phyloP scores from a whole-genome alignment of 2,797 vertebrate species.

The Microctenopoma steveboyesi region DNA sequence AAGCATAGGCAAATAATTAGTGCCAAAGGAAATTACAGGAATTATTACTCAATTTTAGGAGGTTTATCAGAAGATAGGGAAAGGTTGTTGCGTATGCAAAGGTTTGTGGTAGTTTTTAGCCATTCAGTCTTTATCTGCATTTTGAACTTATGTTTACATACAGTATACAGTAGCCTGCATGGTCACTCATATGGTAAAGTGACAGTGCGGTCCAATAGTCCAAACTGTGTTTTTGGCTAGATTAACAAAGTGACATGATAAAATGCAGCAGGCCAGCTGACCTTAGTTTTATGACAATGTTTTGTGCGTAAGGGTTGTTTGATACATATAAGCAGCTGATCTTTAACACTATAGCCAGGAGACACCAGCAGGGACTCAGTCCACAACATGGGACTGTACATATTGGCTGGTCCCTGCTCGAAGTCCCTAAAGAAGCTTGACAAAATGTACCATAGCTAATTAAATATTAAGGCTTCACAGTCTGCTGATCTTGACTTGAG shows the following conservation, averaged over 20 bases:
- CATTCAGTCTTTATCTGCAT: constrained; percentile 3
- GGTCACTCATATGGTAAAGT: no score
- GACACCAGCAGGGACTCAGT: not conserved
- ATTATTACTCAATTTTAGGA: constrained; percentile 23
- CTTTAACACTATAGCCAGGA: not conserved
- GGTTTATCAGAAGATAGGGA: constrained; percentile 1
- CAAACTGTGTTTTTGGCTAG: not conserved
- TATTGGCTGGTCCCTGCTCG: no score
- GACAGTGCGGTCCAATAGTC: no score
- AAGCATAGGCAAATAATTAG: constrained; percentile 28
- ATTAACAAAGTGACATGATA: not conserved
- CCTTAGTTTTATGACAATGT: not conserved
- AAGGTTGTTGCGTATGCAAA: not conserved
- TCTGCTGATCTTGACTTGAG: no score
- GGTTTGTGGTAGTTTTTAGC: not conserved
- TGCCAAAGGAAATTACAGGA: constrained; percentile 44
- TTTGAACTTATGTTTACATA: not conserved
- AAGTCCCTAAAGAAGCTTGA: no score
- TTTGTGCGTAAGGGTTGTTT: no score
- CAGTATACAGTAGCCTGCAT: no score
- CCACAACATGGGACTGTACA: not conserved
- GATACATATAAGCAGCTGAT: constrained; percentile 5
- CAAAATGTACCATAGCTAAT: no score
- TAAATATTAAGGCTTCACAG: no score
- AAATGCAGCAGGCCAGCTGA: not conserved